Conservation (phyloP, 1,140 invertebrate genomes). For the Drosophila ogumai region DNA sequence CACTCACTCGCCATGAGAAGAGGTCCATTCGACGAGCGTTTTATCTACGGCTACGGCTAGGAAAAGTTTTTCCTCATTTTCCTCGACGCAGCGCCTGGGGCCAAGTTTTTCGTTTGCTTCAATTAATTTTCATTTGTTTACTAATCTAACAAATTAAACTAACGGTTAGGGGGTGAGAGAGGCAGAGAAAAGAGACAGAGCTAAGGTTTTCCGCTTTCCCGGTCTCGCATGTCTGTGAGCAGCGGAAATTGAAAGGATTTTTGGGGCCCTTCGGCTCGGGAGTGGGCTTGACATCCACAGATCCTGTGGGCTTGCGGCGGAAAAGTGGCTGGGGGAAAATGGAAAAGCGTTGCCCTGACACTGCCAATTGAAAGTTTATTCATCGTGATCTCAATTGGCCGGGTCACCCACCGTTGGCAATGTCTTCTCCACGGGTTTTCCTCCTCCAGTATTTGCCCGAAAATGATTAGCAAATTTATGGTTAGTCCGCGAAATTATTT, state of each 20-base stretch:
- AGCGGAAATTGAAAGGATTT: constrained; percentile 63
- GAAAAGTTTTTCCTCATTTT: constrained; percentile 62
- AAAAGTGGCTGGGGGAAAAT: not conserved
- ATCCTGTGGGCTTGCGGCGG: constrained; percentile 23
- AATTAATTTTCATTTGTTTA: constrained; percentile 84
- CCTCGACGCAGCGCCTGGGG: constrained; percentile 48
- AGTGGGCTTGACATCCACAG: constrained; percentile 30
- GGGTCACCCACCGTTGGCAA: constrained; percentile 3
- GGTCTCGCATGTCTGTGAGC: constrained; percentile 23
- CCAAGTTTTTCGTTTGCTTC: constrained; percentile 84
- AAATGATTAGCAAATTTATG: constrained; percentile 24
- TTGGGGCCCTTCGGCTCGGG: constrained; percentile 25
- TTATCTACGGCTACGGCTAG: constrained; percentile 65
- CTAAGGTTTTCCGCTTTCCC: constrained; percentile 33
- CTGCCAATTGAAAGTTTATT: constrained; percentile 58
- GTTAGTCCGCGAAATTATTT: constrained; percentile 23
- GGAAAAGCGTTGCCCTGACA: constrained; percentile 50
- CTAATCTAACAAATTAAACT: constrained; percentile 84
- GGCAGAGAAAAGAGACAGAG: not conserved
- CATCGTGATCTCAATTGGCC: constrained; percentile 42
- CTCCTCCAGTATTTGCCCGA: not conserved
- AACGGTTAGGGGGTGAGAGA: constrained; percentile 59
- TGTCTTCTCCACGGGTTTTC: not conserved
- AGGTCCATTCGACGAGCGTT: constrained; percentile 61
- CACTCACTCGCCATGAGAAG: not conserved